These are phyloP conservation scores for Ctenicera cuprea DNA, from an alignment of 2,888 invertebrate species.

Conservation along the genomic window DNA sequence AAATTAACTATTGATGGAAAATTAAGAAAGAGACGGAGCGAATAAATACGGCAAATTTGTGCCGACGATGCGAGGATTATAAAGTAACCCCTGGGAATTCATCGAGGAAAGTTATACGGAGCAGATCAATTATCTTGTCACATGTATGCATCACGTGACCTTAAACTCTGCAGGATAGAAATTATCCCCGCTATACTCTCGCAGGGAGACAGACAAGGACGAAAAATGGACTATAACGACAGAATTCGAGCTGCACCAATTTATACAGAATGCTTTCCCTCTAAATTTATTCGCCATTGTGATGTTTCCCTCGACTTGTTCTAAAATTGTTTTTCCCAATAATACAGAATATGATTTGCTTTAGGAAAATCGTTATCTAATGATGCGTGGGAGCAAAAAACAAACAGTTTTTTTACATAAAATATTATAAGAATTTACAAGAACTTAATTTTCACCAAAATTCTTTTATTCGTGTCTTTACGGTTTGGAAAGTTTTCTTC, in stretches of 20 bases:
- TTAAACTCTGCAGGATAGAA: conserved; percentile 22
- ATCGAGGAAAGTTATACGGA: conserved; percentile 22
- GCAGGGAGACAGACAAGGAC: conserved; percentile 30
- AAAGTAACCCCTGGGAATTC: conserved; percentile 24
- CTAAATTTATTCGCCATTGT: conserved; percentile 29
- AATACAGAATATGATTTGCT: neutral
- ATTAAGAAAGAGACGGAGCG: conserved; percentile 40
- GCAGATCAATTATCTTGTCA: conserved; percentile 41
- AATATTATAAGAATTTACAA: no score
- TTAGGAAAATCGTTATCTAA: neutral
- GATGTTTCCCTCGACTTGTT: conserved; percentile 10
- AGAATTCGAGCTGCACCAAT: conserved; percentile 20
- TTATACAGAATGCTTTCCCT: conserved; percentile 16
- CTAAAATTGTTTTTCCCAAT: conserved; percentile 3
- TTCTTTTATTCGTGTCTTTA: no score
- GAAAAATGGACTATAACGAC: conserved; percentile 11
- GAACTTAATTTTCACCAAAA: no score
- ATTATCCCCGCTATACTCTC: conserved; percentile 27
- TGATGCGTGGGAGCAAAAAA: no score
- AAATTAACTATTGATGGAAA: conserved; percentile 50
- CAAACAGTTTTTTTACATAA: no score
- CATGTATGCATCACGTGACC: conserved; percentile 43
- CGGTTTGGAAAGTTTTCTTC: no score
- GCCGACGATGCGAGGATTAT: conserved; percentile 17
- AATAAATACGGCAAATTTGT: conserved; percentile 18